Evolutionary conservation across 2,113 vertebrate genomes (phyloP), one percentile per base, ranked within the genome.

Genomic region (Hyaena hyaena): DNA sequence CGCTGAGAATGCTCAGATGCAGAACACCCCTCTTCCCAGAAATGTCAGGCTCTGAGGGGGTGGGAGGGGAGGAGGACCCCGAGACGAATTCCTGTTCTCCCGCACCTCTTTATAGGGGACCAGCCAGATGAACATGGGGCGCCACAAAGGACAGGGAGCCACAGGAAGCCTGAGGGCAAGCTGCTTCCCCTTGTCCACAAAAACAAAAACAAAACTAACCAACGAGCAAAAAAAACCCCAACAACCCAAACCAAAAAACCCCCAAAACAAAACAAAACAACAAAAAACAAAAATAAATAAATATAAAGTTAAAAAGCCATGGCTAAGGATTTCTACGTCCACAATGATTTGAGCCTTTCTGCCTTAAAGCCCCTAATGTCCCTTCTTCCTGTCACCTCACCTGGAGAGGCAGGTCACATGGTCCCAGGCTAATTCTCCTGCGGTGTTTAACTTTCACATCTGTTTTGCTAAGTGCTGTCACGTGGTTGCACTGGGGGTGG

Each of bases 401-500:
- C 1, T 28, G 21, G 26, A 31, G 23, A 65, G 76, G 9, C 28
- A 23, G 19, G 7, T 24, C 48, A 19, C 48, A 21, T 16, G 53
- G 58, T 61, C 23, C 23, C 9, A 6, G 61, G 35, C 35, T 74
- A n/a, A 24, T 23, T 95, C 16, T 35, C 28, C 31, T 83, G 39
- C 5, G 24, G 33, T 66, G 24, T 11, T 68, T 65, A 71, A 48
- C 53, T 55, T 43, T 7, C 16, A 11, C 45, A 8, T 73, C 33
- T 89, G 28, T 39, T 77, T 76, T 58, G 17, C 15, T 15, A 90
- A 24, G 10, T 33, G 1, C 39, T 68, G 0, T 45, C 39, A n/a
- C 4, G 12, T 61, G 31, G 17, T 58, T 74, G 31, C 26, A 35
- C 0, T 33, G 53, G 10, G 69, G 0, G 2, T 48, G 31, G 24